These are phyloP conservation scores for Muntiacus reevesi DNA, from an alignment of 2,113 vertebrate species.

Conservation along the genomic window DNA sequence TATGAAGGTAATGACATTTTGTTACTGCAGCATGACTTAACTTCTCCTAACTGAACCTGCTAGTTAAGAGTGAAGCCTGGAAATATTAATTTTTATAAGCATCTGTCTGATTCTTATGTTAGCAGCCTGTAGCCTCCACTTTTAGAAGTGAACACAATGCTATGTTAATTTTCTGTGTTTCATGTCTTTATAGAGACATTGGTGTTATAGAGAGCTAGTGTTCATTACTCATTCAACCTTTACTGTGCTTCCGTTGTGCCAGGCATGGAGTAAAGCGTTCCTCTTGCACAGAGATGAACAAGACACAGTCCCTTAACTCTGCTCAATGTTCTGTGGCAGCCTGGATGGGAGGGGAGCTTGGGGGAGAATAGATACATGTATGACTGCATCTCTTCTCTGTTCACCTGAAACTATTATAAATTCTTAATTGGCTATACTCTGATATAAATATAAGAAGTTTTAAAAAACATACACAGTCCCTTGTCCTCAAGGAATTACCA, in stretches of 20 bases:
- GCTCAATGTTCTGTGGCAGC: not conserved
- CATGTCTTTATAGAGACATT: not conserved
- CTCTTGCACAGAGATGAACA: not conserved
- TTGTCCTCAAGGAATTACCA: not conserved
- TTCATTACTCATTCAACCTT: not conserved
- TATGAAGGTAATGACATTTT: not conserved
- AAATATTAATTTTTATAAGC: not conserved
- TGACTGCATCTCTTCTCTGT: not conserved
- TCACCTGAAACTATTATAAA: not conserved
- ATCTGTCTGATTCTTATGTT: not conserved
- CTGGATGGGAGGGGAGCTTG: not conserved
- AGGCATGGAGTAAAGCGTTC: not conserved
- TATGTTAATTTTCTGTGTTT: not conserved
- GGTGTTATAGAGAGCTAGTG: not conserved
- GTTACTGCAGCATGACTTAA: not conserved
- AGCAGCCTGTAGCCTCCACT: not conserved
- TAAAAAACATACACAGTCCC: not conserved
- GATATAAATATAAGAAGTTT: not conserved
- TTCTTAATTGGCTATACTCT: not conserved
- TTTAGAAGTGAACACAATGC: not conserved
- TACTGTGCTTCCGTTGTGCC: not conserved
- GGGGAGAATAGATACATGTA: not conserved
- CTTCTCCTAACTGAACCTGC: not conserved
- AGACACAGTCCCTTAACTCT: not conserved
- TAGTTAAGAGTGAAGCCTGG: not conserved